Evolutionary conservation across 1,140 invertebrate species (phyloP).

Genomic region (Ceratina japonica): DNA sequence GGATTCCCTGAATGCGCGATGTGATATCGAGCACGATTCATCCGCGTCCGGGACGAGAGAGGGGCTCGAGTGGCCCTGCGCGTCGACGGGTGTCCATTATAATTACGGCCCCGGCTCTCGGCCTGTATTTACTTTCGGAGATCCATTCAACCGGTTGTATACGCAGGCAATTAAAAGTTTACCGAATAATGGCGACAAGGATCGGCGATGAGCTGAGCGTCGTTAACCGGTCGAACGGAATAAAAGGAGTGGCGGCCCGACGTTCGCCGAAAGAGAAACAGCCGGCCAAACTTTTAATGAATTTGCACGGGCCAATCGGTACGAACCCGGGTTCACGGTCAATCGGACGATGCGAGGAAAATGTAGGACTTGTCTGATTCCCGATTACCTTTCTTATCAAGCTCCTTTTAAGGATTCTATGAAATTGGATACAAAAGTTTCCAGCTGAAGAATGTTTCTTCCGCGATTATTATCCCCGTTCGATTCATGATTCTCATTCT

Average conservation of each 20-base stretch:
- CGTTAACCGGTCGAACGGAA: conserved; percentile 33
- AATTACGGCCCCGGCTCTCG: no score
- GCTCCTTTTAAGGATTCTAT: conserved; percentile 10
- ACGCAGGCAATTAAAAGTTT: conserved; percentile 60
- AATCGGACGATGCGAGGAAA: neutral
- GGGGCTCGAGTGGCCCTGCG: neutral
- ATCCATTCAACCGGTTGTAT: conserved; percentile 7
- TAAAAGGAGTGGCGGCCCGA: conserved; percentile 10
- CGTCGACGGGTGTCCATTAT: neutral
- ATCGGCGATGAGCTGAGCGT: conserved; percentile 37
- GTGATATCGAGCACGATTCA: conserved; percentile 2
- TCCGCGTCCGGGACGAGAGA: no score
- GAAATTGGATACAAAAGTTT: conserved; percentile 9
- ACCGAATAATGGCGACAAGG: conserved; percentile 35
- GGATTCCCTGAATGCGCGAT: neutral
- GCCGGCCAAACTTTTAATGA: conserved; percentile 64
- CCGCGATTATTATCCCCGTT: conserved; percentile 3
- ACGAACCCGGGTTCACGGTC: conserved; percentile 21
- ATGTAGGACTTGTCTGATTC: neutral
- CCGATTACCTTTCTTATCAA: conserved; percentile 22
- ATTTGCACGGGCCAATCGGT: conserved; percentile 39
- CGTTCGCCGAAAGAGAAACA: conserved; percentile 7
- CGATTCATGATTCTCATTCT: neutral
- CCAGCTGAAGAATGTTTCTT: conserved; percentile 15
- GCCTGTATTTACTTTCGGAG: neutral